phyloP scores from a whole-genome alignment of 2,113 vertebrate genomes.

The Ophiodon elongatus region DNA sequence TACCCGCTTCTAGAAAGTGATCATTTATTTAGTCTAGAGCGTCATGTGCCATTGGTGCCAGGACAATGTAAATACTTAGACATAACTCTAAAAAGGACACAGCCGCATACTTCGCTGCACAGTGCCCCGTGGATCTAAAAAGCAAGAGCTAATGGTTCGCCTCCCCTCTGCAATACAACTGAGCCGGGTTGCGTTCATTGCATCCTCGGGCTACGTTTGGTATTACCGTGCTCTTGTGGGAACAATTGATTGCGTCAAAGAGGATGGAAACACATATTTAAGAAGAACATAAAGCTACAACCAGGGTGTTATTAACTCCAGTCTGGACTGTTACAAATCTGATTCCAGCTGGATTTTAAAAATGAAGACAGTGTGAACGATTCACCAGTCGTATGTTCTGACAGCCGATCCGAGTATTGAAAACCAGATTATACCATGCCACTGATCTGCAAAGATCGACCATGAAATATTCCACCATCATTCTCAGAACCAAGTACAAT shows the following conservation, averaged over 20 bases:
- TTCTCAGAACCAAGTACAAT: too few relatives aligned
- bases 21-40: neutral
- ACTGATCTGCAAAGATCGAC: conserved; percentile 19
- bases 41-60: neutral
- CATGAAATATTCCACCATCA: neutral
- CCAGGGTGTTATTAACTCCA: neutral
- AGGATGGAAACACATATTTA: neutral
- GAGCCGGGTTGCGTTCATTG: neutral
- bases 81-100: neutral
- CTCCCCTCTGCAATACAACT: neutral
- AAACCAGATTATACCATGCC: neutral
- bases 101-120: neutral
- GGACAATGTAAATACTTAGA: neutral
- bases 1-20: neutral
- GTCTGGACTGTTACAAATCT: neutral
- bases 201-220: neutral
- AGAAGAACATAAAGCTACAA: neutral
- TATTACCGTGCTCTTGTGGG: neutral
- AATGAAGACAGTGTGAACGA: neutral
- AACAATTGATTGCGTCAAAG: neutral
- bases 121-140: neutral
- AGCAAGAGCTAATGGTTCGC: neutral
- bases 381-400: too few relatives aligned
- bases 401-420: too few relatives aligned
- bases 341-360: neutral